These are phyloP conservation scores for Gadus macrocephalus DNA, from an alignment of 2,113 vertebrate genomes.

Conservation along the genomic window DNA sequence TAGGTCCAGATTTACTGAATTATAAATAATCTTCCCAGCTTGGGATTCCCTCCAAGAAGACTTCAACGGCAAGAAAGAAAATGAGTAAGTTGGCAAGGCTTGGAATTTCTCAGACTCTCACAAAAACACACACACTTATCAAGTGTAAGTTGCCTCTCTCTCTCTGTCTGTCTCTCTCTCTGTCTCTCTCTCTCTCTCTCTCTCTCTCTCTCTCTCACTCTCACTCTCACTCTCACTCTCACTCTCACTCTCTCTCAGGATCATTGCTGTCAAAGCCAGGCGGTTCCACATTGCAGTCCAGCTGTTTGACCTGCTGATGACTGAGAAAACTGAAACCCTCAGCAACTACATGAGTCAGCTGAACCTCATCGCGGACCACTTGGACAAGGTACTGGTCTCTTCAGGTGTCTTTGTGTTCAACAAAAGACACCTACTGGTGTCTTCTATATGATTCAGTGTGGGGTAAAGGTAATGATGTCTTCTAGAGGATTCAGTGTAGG, in stretches of 20 bases:
- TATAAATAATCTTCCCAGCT: conserved; percentile 10
- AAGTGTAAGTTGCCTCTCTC: too few species aligned
- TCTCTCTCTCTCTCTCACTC: too few species aligned
- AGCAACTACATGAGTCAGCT: conserved; percentile 17
- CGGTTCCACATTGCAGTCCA: conserved; percentile 25
- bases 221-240: background rate
- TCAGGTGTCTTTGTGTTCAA: too few species aligned
- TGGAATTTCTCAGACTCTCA: background rate
- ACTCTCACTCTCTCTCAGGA: conserved; percentile 6
- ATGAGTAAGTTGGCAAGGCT: conserved; percentile 25
- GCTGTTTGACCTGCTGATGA: conserved; percentile 24
- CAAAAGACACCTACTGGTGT: too few species aligned
- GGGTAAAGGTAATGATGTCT: too few species aligned
- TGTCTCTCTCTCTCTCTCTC: too few species aligned
- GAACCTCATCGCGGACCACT: background rate
- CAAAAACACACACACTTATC: too few species aligned
- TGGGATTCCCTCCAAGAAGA: conserved; percentile 11
- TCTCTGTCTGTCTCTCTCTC: too few species aligned
- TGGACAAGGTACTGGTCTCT: background rate
- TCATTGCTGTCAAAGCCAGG: conserved; percentile 7
- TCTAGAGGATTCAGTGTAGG: background rate
- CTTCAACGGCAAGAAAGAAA: background rate
- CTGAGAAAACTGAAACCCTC: background rate
- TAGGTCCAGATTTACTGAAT: background rate
- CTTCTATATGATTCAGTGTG: too few species aligned